A percentile compares a stretch with the other conserved stretches of the same genome.
phyloP scores from a whole-genome alignment of 2,113 vertebrate species.

The Gymnorhina tibicen region DNA sequence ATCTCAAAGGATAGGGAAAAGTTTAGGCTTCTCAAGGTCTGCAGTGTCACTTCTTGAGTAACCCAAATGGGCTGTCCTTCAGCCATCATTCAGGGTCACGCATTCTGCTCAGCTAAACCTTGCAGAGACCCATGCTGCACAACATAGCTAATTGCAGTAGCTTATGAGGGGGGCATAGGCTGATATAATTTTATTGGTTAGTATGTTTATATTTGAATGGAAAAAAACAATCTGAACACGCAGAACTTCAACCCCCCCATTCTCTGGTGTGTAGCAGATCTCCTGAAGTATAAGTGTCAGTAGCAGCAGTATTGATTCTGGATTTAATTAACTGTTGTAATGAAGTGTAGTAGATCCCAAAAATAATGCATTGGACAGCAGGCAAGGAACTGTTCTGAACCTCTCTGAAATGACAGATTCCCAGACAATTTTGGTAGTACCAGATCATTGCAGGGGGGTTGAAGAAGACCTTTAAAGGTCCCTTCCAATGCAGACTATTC shows the following conservation, averaged over 20 bases:
- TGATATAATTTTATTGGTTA: background rate
- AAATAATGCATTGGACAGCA: background rate
- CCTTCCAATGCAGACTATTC: background rate
- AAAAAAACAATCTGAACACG: background rate
- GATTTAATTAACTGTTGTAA: background rate
- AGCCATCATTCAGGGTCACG: background rate
- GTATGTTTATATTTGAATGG: background rate
- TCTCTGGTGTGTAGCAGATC: background rate
- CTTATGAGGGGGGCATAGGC: background rate
- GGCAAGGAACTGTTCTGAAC: background rate
- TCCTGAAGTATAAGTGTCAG: background rate
- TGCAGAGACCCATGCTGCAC: background rate
- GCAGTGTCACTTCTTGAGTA: background rate
- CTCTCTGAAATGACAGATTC: background rate
- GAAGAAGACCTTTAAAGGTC: background rate
- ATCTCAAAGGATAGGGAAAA: background rate
- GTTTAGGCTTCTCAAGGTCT: background rate
- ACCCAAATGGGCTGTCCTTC: background rate
- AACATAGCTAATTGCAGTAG: background rate
- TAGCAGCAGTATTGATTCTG: background rate
- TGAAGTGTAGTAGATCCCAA: no score
- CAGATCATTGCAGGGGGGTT: fast-evolving
- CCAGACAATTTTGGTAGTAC: background rate
- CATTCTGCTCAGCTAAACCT: background rate
- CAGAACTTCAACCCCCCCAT: background rate